These are phyloP conservation scores for Macquaria australasica DNA, from an alignment of 2,113 vertebrate species.

Conservation along the genomic window DNA sequence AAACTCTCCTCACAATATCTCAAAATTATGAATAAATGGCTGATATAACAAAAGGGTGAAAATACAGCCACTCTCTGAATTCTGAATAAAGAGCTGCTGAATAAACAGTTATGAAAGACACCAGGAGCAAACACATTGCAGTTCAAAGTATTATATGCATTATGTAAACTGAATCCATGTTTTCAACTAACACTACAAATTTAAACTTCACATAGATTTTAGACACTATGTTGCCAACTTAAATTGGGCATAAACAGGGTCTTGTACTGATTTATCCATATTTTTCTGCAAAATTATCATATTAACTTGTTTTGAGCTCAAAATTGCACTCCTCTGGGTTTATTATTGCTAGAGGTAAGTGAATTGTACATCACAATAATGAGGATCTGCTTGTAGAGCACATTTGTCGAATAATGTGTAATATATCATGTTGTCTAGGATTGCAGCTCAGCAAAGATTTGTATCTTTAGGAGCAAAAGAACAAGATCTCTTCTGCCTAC, in stretches of 20 bases:
- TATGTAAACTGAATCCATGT: background rate
- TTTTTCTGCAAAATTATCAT: conserved; percentile 4
- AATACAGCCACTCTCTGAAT: background rate
- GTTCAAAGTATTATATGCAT: background rate
- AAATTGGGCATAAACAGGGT: background rate
- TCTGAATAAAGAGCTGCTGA: background rate
- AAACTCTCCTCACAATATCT: background rate
- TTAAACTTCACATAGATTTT: background rate
- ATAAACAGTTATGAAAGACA: no score
- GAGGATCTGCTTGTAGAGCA: background rate
- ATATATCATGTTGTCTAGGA: background rate
- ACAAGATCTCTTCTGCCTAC: background rate
- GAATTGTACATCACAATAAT: conserved; percentile 9
- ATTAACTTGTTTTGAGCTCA: background rate
- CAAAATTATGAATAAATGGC: background rate
- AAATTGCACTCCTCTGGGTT: background rate
- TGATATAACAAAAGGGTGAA: background rate
- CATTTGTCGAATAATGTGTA: background rate
- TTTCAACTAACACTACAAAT: background rate
- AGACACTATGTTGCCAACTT: background rate
- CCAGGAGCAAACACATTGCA: background rate
- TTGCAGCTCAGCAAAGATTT: background rate
- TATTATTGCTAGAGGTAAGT: background rate
- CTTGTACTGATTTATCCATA: background rate
- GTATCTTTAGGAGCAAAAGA: background rate